These are phyloP conservation scores for Acipenser ruthenus DNA, from an alignment of 2,797 vertebrate species.

Conservation along the genomic window DNA sequence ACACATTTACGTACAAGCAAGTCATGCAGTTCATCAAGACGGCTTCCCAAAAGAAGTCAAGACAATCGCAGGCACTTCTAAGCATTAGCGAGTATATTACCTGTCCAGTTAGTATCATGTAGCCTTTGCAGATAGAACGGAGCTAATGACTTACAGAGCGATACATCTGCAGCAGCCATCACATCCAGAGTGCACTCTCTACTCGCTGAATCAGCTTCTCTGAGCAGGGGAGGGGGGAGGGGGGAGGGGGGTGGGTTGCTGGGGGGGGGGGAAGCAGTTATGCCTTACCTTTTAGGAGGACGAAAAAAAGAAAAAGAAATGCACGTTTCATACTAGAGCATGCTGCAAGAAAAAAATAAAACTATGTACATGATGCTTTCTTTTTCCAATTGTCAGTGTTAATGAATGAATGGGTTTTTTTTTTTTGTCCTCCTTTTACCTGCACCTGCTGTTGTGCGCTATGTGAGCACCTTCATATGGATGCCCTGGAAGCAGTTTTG, in stretches of 20 bases:
- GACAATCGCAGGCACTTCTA: not conserved
- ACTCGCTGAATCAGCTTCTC: conserved; percentile 89
- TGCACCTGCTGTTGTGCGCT: too few relatives aligned
- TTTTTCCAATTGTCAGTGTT: too few relatives aligned
- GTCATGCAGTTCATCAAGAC: conserved; percentile 54
- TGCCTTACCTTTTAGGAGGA: conserved; percentile 70
- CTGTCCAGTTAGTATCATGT: conserved; percentile 74
- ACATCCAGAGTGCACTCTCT: conserved; percentile 68
- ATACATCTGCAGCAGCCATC: conserved; percentile 84
- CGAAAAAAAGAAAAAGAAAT: conserved; percentile 40
- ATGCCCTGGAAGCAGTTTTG: too few relatives aligned
- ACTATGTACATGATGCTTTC: conserved; percentile 15
- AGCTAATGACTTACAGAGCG: conserved; percentile 81
- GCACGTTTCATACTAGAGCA: conserved; percentile 19
- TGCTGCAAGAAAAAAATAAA: conserved; percentile 23
- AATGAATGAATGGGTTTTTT: too few relatives aligned
- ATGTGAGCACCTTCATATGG: too few relatives aligned
- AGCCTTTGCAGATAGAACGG: conserved; percentile 65
- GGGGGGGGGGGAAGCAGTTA: conserved; percentile 48
- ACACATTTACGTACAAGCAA: conserved; percentile 42
- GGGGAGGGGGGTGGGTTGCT: conserved; percentile 32
- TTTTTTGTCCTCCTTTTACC: too few relatives aligned
- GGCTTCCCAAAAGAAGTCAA: conserved; percentile 21
- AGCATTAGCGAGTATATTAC: conserved; percentile 62
- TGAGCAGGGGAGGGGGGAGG: conserved; percentile 57